These are phyloP conservation scores for Antechinus stuartii DNA, from an alignment of 2,113 vertebrate species.

Conservation along the genomic window DNA sequence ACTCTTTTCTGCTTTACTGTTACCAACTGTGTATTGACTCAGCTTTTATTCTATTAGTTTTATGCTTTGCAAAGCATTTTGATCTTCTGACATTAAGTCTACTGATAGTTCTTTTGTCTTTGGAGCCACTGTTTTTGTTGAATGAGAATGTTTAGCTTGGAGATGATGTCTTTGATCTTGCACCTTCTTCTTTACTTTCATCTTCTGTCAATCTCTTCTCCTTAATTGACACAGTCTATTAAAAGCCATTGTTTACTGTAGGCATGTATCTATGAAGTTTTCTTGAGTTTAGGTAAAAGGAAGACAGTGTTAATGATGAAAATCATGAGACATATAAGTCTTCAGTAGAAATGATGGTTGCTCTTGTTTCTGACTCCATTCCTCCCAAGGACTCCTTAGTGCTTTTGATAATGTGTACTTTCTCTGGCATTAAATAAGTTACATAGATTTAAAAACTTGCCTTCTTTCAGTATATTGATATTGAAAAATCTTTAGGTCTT, in stretches of 20 bases:
- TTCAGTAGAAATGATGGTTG: not conserved
- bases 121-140: not conserved
- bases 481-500: not conserved
- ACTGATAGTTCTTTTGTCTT: not conserved
- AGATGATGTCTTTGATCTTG: not conserved
- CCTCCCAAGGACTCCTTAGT: not conserved
- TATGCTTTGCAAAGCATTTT: not conserved
- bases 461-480: not conserved
- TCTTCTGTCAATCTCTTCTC: not conserved
- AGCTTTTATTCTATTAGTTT: not conserved
- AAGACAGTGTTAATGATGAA: not conserved
- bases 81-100: not conserved
- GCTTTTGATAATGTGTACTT: not conserved
- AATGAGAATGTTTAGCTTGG: not conserved
- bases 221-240: not conserved
- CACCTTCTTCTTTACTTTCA: not conserved
- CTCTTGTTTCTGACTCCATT: not conserved
- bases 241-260: not conserved
- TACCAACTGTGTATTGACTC: not conserved
- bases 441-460: not conserved
- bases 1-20: not conserved
- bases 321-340: too few species aligned
- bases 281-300: not conserved
- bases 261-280: not conserved
- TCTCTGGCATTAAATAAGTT: not conserved